phyloP scores from a whole-genome alignment of 2,797 vertebrate species.

The Pelochelys cantorii region DNA sequence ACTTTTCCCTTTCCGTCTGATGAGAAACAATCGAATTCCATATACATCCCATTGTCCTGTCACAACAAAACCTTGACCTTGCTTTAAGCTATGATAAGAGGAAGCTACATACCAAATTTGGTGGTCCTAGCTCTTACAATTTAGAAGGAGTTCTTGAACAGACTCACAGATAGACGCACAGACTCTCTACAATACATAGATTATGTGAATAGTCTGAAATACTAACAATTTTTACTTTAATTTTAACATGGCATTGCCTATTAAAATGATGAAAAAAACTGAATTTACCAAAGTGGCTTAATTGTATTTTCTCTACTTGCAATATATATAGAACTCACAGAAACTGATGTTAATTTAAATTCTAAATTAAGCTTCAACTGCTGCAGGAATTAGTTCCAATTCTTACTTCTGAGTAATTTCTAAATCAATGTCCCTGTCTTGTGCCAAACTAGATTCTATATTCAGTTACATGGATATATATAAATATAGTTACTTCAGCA shows the following conservation, averaged over 20 bases:
- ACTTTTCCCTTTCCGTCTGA: no score
- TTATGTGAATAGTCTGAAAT: neutral
- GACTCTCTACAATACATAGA: neutral
- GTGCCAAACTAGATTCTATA: slow-evolving; percentile 29
- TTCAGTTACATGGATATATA: neutral
- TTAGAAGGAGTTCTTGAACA: no score
- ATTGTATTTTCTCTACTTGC: slow-evolving; percentile 18
- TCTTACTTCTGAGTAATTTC: neutral
- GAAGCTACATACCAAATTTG: no score
- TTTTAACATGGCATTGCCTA: neutral
- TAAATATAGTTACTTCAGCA: slow-evolving; percentile 38
- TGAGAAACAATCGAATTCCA: no score
- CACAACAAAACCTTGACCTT: no score
- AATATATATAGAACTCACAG: slow-evolving; percentile 1
- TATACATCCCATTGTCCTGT: no score
- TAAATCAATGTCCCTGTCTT: slow-evolving; percentile 5
- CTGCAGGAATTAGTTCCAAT: neutral
- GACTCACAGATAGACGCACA: no score
- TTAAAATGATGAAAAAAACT: neutral
- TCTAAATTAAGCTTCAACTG: neutral
- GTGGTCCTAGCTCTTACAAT: no score
- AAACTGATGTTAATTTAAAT: slow-evolving; percentile 21
- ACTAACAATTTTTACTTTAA: neutral
- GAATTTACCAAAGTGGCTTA: neutral
- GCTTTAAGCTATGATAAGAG: no score